Evolutionary conservation across 1,140 invertebrate species (phyloP).

Genomic region (Saccostrea glomerata): DNA sequence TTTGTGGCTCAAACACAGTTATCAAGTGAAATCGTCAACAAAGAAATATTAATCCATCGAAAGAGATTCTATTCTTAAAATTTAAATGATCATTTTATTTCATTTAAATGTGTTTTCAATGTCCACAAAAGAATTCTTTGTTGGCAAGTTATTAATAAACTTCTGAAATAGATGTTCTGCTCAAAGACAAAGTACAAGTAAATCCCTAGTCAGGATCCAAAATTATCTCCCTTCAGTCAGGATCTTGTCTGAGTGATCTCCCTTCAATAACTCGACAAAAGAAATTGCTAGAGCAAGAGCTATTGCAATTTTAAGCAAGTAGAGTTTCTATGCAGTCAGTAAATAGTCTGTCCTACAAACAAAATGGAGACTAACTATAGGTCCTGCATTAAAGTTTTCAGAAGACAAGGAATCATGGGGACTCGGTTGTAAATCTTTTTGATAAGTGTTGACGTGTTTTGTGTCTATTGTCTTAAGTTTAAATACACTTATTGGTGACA

Average conservation of each 20-base stretch:
- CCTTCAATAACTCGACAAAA: neutral
- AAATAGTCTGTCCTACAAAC: neutral
- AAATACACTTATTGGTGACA: neutral
- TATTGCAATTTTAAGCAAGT: neutral
- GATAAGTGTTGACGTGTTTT: conserved; percentile 33
- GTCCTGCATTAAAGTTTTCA: neutral
- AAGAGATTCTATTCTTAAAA: neutral
- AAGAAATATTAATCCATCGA: conserved; percentile 21
- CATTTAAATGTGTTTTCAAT: neutral
- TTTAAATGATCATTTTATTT: conserved; percentile 16
- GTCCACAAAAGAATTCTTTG: conserved; percentile 20
- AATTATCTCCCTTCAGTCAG: conserved; percentile 12
- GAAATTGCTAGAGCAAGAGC: neutral
- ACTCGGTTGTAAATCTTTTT: conserved; percentile 22
- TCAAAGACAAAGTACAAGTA: neutral
- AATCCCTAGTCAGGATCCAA: neutral
- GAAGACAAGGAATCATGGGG: neutral
- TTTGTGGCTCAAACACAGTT: neutral
- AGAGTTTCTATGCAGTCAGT: neutral
- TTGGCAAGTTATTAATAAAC: conserved; percentile 1
- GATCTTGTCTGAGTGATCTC: neutral
- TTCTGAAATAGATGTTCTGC: neutral
- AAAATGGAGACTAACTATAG: neutral
- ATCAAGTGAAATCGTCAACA: conserved; percentile 2
- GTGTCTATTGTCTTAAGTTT: conserved; percentile 34